Evolutionary conservation across 2,113 vertebrate species (phyloP).

Genomic region (Panurus biarmicus): DNA sequence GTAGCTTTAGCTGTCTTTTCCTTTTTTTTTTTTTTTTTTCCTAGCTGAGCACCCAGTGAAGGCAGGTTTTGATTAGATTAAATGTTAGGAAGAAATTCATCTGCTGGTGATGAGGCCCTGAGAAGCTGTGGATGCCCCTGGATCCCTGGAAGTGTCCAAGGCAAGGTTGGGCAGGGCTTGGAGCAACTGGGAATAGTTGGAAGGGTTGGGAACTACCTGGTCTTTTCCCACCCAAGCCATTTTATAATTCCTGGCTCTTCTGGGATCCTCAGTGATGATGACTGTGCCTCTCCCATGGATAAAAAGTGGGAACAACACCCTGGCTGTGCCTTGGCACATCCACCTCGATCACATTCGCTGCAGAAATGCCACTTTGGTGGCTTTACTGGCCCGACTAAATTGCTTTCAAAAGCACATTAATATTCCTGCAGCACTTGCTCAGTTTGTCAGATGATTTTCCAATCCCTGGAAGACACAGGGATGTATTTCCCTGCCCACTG

Average conservation of each 20-base stretch:
- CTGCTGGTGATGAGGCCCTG: rapidly evolving
- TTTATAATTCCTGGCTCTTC: neutral
- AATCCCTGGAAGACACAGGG: neutral
- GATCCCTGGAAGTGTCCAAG: neutral
- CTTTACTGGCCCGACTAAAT: neutral
- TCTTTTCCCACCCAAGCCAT: neutral
- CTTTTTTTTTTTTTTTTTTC: neutral
- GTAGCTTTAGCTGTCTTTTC: neutral
- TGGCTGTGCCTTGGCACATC: neutral
- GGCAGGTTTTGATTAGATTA: neutral
- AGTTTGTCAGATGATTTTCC: neutral
- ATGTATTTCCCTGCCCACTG: neutral
- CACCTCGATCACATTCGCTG: neutral
- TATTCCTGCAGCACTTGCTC: neutral
- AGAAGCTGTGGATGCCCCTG: neutral
- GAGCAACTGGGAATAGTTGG: neutral
- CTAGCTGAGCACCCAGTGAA: neutral
- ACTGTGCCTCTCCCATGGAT: neutral
- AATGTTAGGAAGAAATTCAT: neutral
- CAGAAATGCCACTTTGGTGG: neutral
- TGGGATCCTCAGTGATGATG: neutral
- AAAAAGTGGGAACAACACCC: neutral
- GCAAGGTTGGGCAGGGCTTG: rapidly evolving
- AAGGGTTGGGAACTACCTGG: rapidly evolving
- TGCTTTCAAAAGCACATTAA: neutral